These are phyloP conservation scores for Onchidella celtica DNA, from an alignment of 2,888 invertebrate species.

Conservation along the genomic window DNA sequence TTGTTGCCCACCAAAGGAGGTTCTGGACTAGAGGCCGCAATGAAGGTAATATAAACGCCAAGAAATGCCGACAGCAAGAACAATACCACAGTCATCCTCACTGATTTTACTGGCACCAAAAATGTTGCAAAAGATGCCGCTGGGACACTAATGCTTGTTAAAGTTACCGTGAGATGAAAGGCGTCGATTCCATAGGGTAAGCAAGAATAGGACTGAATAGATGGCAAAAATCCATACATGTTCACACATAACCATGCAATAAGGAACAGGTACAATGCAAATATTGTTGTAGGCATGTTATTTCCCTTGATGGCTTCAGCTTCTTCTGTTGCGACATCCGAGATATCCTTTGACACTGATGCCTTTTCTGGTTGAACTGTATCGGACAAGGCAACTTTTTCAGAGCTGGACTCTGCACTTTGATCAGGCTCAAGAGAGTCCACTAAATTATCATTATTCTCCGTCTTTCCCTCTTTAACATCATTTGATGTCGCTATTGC, in stretches of 20 bases:
- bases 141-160: constrained; percentile 90
- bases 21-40: constrained; percentile 87
- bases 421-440: neutral
- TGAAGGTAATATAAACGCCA: constrained; percentile 85
- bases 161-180: constrained; percentile 89
- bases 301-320: no score
- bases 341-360: neutral
- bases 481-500: neutral
- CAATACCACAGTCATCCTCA: constrained; percentile 61
- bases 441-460: neutral
- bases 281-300: constrained; percentile 45
- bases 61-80: constrained; percentile 81
- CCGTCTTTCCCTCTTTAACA: neutral
- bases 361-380: neutral
- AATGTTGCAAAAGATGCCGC: constrained; percentile 85
- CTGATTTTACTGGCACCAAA: constrained; percentile 76
- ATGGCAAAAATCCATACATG: constrained; percentile 89
- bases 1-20: constrained; percentile 84
- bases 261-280: constrained; percentile 74
- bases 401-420: neutral
- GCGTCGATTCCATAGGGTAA: constrained; percentile 88
- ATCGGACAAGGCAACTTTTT: neutral
- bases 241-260: constrained; percentile 85
- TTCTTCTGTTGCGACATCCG: neutral
- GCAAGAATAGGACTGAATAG: constrained; percentile 90